Evolutionary conservation across 2,113 vertebrate species (phyloP).

Genomic region (Noturus placidus): DNA sequence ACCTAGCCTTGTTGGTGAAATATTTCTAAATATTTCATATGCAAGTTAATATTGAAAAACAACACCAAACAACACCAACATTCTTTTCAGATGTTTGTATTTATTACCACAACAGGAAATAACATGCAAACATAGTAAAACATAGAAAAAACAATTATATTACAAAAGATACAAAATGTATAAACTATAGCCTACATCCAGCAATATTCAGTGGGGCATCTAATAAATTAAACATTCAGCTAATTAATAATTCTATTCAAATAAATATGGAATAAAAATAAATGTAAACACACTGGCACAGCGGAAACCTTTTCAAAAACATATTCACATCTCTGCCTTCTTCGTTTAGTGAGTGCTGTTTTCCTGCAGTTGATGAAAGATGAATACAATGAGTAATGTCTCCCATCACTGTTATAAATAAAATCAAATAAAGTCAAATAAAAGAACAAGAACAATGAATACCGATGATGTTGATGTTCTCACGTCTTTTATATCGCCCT

Average conservation of each 20-base stretch:
- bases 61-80: neutral
- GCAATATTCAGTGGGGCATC: neutral
- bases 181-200: neutral
- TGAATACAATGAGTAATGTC: too few relatives aligned
- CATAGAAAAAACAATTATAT: neutral
- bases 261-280: neutral
- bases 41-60: neutral
- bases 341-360: neutral
- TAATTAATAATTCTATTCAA: neutral
- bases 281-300: neutral
- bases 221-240: neutral
- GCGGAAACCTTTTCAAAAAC: neutral
- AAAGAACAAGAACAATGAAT: neutral
- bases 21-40: neutral
- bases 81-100: neutral
- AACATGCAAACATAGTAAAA: neutral
- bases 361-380: neutral
- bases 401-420: neutral
- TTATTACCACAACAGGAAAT: neutral
- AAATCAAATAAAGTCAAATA: neutral
- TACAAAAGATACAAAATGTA: neutral
- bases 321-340: neutral
- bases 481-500: slow-evolving; percentile 23
- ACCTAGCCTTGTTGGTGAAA: neutral
- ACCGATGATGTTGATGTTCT: neutral